Evolutionary conservation across 2,888 invertebrate genomes (phyloP), one percentile per base, ranked within the genome.

Genomic region (Chesias legatella): DNA sequence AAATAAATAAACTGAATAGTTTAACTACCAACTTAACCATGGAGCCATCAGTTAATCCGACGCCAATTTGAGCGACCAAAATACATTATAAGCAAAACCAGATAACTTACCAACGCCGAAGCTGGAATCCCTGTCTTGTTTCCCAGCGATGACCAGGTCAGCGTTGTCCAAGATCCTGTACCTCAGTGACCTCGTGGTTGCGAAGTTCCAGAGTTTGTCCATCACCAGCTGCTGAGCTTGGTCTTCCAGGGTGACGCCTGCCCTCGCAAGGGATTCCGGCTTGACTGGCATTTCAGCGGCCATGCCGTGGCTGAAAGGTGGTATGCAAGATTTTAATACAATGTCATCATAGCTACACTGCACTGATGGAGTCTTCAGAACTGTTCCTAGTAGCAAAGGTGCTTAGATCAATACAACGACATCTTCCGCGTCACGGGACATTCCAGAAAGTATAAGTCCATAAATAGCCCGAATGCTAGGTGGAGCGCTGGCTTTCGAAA

Each of bases 111-210:
- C 93, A 40, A 94, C 86, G 57, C 92, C 93, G 51, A 94, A 75
- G 26, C 91, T 90, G 6, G 93, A 93, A 53, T 92, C 93, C 20
- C 91, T 91, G 43, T 91, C 91, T 3, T 92, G 91, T 31, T 90
- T 91, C 28, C 94, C 92, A 32, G 93, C 90, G 21, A 95, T 82
- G 20, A 95, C 92, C 6, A 95, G 89, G 58, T 95, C 95, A 9
- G 95, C 93, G 51, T 93, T 94, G 13, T 95, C 94, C 11, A 94
- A 79, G 43, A 95, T 88, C 71, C 92, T 92, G 91, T 95, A 95
- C 70, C 94, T 92, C 57, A 95, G 79, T 3, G 94, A 92, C 58
- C 95, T 89, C 8, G 94, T 93, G 44, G 92, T 92, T 33, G 94
- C 89, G 67, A 95, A 95, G 60, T 90, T 90, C 90, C 92, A 94